Evolutionary conservation across 1,140 invertebrate genomes (phyloP), one percentile per base, ranked within the genome.

Genomic region (Oryctes rhinoceros): DNA sequence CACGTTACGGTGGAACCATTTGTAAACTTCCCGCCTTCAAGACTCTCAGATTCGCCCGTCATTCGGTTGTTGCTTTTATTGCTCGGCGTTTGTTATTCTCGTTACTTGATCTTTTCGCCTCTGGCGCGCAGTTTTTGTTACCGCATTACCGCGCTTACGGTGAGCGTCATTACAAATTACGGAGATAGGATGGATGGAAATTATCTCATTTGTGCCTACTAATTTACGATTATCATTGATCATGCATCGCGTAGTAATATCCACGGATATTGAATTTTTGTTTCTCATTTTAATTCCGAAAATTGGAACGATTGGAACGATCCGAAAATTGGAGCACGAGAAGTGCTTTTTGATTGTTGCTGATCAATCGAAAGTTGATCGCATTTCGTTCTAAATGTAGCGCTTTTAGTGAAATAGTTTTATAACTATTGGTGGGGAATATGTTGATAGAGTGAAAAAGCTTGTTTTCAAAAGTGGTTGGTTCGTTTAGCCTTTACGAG

Each of bases 1-100:
- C 67, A 74, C 67, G 67, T 74, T 74, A 35, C 24, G 67, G 30
- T 39, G 24, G 37, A 35, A 39, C 67, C 37, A 39, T 74, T 74
- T 74, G 67, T 74, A 74, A 74, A 74, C 20, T 74, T 74, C 20
- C 30, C 67, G 37, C 30, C 37, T 74, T 74, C 67, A 39, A 74
- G 53, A 59, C 15, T 59, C 53, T 18, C 53, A 59, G 53, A 59
- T 59, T 59, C 53, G 18, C n/a, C n/a, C 15, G 13, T 59, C 18
- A 18, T 59, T 59, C 53, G 53, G 53, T 59, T 59, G 53, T 59
- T 59, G 53, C 53, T 59, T 59, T 59, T 59, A 59, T 59, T 59
- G 53, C 53, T 15, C n/a, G 53, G 53, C 53, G 53, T 59, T 59
- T 59, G 53, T 59, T 59, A 18, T 59, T 59, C 53, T 59, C 53